These are phyloP conservation scores for Platyura marginata DNA, from an alignment of 1,140 invertebrate species.

Conservation along the genomic window DNA sequence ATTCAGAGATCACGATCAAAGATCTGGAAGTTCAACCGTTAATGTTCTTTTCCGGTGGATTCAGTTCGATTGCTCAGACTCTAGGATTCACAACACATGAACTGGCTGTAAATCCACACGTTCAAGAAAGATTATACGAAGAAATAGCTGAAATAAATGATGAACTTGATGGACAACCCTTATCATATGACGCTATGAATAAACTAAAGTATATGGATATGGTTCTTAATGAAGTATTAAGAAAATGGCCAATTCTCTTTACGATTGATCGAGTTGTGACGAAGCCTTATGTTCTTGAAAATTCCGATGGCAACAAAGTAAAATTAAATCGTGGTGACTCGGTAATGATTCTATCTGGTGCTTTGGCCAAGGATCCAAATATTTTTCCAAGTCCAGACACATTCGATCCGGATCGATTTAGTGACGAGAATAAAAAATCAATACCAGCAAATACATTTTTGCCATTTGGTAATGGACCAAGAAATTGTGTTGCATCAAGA, in stretches of 20 bases:
- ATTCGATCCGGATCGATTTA: slow-evolving; percentile 33
- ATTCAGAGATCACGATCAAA: no score
- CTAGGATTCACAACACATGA: slow-evolving; percentile 9
- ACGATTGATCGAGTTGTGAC: slow-evolving; percentile 25
- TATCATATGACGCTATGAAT: slow-evolving; percentile 11
- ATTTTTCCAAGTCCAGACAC: slow-evolving; percentile 29
- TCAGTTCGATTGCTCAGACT: neutral
- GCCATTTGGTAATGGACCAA: slow-evolving; percentile 25
- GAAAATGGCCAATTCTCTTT: slow-evolving; percentile 32
- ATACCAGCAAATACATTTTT: slow-evolving; percentile 15
- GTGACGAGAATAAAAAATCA: slow-evolving; percentile 21
- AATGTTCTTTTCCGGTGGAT: neutral
- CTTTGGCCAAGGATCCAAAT: slow-evolving; percentile 26
- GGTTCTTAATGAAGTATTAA: slow-evolving; percentile 30
- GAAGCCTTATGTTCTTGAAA: slow-evolving; percentile 9
- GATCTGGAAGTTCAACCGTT: no score
- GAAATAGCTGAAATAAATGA: slow-evolving; percentile 22
- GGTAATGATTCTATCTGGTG: slow-evolving; percentile 24
- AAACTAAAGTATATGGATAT: no score
- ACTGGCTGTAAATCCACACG: slow-evolving; percentile 28
- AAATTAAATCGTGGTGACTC: slow-evolving; percentile 2
- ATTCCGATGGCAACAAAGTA: slow-evolving; percentile 9
- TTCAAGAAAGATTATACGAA: slow-evolving; percentile 27
- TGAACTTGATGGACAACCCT: slow-evolving; percentile 1
- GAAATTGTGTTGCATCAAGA: no score